These are phyloP conservation scores for Enteromius thamalakanensis DNA, from an alignment of 2,797 vertebrate genomes.

Conservation along the genomic window DNA sequence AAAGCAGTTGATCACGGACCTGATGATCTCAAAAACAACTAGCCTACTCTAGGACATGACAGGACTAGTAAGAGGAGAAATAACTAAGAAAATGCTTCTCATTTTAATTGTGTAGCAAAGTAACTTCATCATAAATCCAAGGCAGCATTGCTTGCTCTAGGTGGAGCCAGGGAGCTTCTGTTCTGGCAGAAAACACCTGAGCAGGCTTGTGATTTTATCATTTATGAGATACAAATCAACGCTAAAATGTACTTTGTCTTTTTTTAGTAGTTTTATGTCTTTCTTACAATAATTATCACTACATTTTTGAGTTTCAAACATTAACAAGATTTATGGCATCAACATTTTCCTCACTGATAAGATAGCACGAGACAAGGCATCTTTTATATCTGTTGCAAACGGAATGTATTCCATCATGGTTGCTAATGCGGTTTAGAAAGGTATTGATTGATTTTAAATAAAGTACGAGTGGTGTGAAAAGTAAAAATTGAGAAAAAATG, in stretches of 20 bases:
- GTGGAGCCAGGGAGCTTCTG: slow-evolving; percentile 33
- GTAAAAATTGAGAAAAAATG: neutral
- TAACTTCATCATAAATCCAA: neutral
- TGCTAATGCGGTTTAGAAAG: neutral
- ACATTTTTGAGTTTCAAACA: neutral
- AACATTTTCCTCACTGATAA: neutral
- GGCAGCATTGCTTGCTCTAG: slow-evolving; percentile 14
- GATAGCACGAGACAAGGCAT: neutral
- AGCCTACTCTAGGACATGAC: neutral
- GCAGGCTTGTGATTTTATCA: neutral
- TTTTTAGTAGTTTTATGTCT: neutral
- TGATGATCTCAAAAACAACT: neutral
- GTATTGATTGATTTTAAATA: neutral
- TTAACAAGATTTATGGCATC: neutral
- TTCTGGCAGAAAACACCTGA: neutral
- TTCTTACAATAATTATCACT: neutral
- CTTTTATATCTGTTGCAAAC: neutral
- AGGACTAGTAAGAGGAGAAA: neutral
- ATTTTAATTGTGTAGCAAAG: neutral
- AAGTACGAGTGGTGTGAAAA: neutral
- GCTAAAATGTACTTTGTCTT: neutral
- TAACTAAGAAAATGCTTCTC: neutral
- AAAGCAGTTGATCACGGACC: neutral
- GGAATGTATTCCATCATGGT: neutral
- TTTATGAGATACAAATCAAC: neutral